phyloP scores from a whole-genome alignment of 2,797 vertebrate species.

The Gymnothorax reevesii region DNA sequence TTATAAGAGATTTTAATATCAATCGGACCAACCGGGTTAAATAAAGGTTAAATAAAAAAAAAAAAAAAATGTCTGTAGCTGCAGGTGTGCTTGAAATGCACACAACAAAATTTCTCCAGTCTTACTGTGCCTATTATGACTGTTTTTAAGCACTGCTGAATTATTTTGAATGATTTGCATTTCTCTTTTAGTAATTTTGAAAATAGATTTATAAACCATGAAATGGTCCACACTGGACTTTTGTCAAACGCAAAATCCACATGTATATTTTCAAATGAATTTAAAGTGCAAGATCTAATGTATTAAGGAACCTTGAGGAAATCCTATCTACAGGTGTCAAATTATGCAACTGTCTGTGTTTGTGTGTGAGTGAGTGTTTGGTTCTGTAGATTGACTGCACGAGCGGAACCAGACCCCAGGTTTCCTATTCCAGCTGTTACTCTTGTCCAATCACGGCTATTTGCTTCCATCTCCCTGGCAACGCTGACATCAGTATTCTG shows the following conservation, averaged over 20 bases:
- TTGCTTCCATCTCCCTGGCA: slow-evolving; percentile 72
- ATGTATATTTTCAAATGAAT: background rate
- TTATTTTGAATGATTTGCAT: background rate
- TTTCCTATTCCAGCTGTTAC: slow-evolving; percentile 14
- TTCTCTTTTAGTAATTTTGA: background rate
- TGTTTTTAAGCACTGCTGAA: background rate
- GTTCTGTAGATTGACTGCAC: background rate
- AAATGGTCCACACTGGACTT: background rate
- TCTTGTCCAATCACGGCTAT: slow-evolving; percentile 54
- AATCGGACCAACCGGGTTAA: too few relatives aligned
- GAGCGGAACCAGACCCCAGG: slow-evolving; percentile 24
- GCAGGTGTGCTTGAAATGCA: background rate
- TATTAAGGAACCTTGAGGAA: background rate
- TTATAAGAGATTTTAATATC: too few relatives aligned
- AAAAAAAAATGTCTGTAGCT: background rate
- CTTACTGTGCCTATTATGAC: background rate
- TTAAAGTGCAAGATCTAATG: too few relatives aligned
- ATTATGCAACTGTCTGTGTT: background rate
- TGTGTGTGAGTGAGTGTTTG: background rate
- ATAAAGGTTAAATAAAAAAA: too few relatives aligned
- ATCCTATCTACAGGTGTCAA: background rate
- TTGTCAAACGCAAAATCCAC: background rate
- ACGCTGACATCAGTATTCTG: slow-evolving; percentile 78
- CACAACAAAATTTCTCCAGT: background rate
- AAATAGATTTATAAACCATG: too few relatives aligned